Base-by-base conservation (phyloP, 2,888 invertebrate genomes). In the Andrena hattorfiana region DNA sequence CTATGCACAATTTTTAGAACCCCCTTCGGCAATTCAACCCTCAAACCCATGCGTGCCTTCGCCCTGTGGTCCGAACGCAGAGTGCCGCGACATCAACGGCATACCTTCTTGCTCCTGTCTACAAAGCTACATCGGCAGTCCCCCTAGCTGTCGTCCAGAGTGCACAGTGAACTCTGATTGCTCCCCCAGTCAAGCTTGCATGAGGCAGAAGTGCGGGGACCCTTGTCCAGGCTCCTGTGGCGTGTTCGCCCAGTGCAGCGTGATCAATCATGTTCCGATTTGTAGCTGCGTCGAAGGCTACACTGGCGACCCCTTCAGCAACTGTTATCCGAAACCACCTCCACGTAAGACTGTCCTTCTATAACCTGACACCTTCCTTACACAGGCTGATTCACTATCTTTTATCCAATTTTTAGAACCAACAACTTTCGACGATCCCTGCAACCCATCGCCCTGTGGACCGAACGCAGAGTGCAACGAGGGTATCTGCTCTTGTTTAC, bases 291-390 rank as follows among this genome's bases (percentile, higher is more conserved):
- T 96, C 87, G 95, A 96, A 83, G 97, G 97, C 89, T 97, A 96
- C 93, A 96, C 96, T 10, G 98, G 98, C 62, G 97, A 98, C 95
- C 97, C 98, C 83, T 97, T 97, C 94, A 96, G 96, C 89, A 97
- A 96, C 90, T 98, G 97, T 92, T 74, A 72, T 54, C 67, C 69
- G 5, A 79, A 77, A n/a, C 83, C 84, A 42, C 64, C 64, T 0
- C 7, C 71, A 62, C 78, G 87, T 87, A 85, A 84, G 87, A 62
- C 49, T 10, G 1, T 7, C 10, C 54, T 62, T 8, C 32, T 4
- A 51, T 0, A n/a, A 8, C 16, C 32, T 28, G n/a, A 20, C 2
- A 20, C 51, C 3, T 4, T 6, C 20, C 5, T 30, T 32, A 6
- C 3, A 0, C 28, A 28, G 2, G 3, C 35, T 1, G 2, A 10